Evolutionary conservation across 2,888 invertebrate genomes (phyloP).

Genomic region (Leptinotarsa tumamoca): DNA sequence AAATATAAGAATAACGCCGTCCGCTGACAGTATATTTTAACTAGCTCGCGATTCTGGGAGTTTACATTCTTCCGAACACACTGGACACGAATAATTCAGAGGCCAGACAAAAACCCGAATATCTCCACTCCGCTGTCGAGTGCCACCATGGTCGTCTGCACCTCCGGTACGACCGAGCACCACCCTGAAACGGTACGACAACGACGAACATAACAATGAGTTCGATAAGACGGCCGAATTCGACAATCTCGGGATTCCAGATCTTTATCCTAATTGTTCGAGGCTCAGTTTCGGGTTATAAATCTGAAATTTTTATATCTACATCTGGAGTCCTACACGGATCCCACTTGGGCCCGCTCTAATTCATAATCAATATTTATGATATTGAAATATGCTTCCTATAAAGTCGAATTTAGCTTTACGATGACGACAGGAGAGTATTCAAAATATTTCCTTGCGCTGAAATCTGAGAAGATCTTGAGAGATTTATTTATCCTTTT

Average conservation of each 20-base stretch:
- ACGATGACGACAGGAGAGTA: too few species aligned
- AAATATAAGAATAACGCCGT: slow-evolving; percentile 63
- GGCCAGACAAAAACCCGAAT: slow-evolving; percentile 61
- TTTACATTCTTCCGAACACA: slow-evolving; percentile 65
- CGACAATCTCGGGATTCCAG: slow-evolving; percentile 35
- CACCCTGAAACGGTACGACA: slow-evolving; percentile 55
- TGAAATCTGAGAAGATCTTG: too few species aligned
- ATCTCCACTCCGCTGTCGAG: slow-evolving; percentile 61
- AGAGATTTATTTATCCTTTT: too few species aligned
- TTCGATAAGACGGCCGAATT: slow-evolving; percentile 33
- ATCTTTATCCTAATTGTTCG: slow-evolving; percentile 38
- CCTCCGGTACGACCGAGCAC: slow-evolving; percentile 55
- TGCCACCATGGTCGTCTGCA: slow-evolving; percentile 65
- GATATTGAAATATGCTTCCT: too few species aligned
- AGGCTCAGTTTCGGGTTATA: neutral
- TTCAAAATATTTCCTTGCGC: too few species aligned
- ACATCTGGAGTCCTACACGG: too few species aligned
- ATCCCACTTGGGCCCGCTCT: too few species aligned
- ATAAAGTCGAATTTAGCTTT: too few species aligned
- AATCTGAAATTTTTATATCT: neutral
- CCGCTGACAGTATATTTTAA: slow-evolving; percentile 65
- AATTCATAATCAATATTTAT: too few species aligned
- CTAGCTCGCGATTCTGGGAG: slow-evolving; percentile 61
- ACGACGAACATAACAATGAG: slow-evolving; percentile 42
- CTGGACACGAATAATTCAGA: slow-evolving; percentile 66